Base-by-base conservation (phyloP, 2,113 vertebrate genomes). In the Dryoscopus gambensis region DNA sequence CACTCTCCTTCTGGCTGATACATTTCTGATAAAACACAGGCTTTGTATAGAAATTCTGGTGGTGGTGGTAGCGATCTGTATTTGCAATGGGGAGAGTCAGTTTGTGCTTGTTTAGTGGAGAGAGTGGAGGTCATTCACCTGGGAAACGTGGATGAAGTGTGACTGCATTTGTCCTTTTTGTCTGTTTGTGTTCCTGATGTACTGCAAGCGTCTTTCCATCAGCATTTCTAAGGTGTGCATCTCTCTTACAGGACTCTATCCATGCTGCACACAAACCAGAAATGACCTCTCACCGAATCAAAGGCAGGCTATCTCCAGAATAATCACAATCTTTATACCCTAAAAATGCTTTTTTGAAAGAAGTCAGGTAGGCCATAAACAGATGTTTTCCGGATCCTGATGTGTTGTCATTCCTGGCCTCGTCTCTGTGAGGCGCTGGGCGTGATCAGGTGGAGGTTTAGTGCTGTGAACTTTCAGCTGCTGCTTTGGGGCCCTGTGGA, bases 11-110 rank as follows among this genome's bases (percentile, higher is more conserved):
- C 30, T 44, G 22, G 15, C n/a, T 78, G 62, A 23, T 24, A 1
- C 0, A 0, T 44, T 81, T 75, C 40, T 89, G 74, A 49, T 79
- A 40, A 14, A 40, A 24, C 15, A 76, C 15, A 76, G 40, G 4
- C n/a, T 79, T 65, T 35, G 37, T 42, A 8, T 63, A 22, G 55
- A 59, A 69, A 52, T 33, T 91, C 22, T 44, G 17, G 17, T 20
- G 1, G 3, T 22, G 8, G 20, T 60, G 47, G 20, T 22, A 15
- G 35, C 0, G 0, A n/a, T 82, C 22, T 40, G 11, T 31, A 0
- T 59, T 50, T 16, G 3, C 2, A 3, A 4, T 56, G 42, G 6
- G 24, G 17, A 74, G 31, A 37, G 40, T n/a, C n/a, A 30, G 17
- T 15, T 10, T 73, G 33, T 79, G 78, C 20, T 56, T 57, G 15